phyloP scores from a whole-genome alignment of 1,140 invertebrate species.

The Aphaenogaster floridana region DNA sequence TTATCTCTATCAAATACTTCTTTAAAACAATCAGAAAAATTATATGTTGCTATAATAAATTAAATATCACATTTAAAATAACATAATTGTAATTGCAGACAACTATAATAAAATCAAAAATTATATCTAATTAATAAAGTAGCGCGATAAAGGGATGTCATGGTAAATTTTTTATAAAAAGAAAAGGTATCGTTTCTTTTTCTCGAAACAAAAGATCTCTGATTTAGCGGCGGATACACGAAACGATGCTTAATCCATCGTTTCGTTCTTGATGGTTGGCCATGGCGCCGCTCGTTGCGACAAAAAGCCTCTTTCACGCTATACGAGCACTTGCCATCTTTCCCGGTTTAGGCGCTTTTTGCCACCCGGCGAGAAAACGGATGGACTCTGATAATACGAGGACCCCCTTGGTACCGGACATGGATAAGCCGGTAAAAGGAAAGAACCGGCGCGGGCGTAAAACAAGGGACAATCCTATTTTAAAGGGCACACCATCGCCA shows the following conservation, averaged over 20 bases:
- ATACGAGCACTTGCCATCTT: conserved; percentile 66
- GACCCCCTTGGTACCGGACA: conserved; percentile 36
- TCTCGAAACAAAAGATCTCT: background rate
- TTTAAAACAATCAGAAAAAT: background rate
- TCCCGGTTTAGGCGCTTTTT: conserved; percentile 67
- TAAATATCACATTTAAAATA: background rate
- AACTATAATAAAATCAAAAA: background rate
- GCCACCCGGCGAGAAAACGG: conserved; percentile 57
- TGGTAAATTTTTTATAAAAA: background rate
- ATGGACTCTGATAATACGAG: conserved; percentile 69
- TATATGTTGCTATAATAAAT: background rate
- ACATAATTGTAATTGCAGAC: background rate
- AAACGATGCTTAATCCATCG: conserved; percentile 64
- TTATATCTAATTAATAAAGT: background rate
- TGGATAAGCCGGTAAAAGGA: conserved; percentile 48
- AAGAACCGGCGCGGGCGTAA: background rate
- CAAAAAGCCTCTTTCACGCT: conserved; percentile 73
- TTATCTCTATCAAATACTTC: background rate
- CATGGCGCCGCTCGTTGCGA: conserved; percentile 15
- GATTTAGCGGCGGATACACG: background rate
- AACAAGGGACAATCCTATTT: background rate
- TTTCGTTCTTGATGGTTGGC: conserved; percentile 32
- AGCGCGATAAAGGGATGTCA: background rate
- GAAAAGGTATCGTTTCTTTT: too few species aligned
- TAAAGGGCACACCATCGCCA: background rate